Evolutionary conservation across 2,888 invertebrate species (phyloP), one percentile per base, ranked within the genome.

Genomic region (Micoletzkya japonica): DNA sequence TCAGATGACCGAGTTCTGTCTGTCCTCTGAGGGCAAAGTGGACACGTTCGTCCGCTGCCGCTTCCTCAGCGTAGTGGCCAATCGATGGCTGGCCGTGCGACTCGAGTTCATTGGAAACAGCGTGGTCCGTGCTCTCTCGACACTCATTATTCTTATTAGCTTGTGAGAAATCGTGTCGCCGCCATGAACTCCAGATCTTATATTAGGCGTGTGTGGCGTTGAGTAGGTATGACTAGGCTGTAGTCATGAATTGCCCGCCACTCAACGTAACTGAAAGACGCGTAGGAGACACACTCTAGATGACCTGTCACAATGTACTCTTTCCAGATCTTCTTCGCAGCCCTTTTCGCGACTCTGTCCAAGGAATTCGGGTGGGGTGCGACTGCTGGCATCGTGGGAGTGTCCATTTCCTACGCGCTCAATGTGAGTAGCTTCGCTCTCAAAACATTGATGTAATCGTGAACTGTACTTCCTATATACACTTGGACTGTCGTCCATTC

Each of bases 51-150:
- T 66, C n/a, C 64, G 24, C n/a, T 66, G 52, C 52, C 71, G 75
- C 4, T 81, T 82, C 52, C 73, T 77, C 63, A 81, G 71, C 70
- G 60, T 80, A 28, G 75, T 81, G 17, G 72, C 84, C 6, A 85
- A 84, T 72, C 74, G 84, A 14, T 98, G 97, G 97, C 88, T 97
- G 78, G 94, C 95, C 1, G 90, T 98, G 36, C 90, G 96, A 36
- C 88, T 98, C 73, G 97, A 98, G 88, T 93, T 94, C 90, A 91
- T 97, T 72, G 97, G 96, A 77, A 97, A 95, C 88, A 88, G 92
- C 74, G 93, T 97, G 78, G 94, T 96, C 10, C 63, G 73, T 71
- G 24, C 17, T 30, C 4, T n/a, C 20, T 64, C 14, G 20, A 79
- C 91, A 24, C 10, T 17, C 30, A 14, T 58, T 32, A 7, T 7